These are phyloP conservation scores for Acanthosepion esculentum DNA, from an alignment of 2,888 invertebrate genomes.

Conservation along the genomic window DNA sequence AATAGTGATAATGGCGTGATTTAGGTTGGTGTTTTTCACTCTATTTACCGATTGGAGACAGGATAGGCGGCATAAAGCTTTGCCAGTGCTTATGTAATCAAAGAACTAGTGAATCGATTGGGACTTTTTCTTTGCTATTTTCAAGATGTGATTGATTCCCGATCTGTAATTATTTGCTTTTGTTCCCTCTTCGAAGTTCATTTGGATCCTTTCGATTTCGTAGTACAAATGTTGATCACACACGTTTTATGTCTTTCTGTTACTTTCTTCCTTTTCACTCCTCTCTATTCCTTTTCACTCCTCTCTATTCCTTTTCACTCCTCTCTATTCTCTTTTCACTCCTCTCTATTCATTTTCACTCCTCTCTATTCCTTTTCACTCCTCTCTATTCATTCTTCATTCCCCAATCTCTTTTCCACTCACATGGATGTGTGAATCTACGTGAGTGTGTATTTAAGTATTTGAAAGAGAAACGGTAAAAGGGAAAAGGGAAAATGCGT, in stretches of 20 bases:
- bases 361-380: too few species aligned
- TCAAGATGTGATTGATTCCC: background rate
- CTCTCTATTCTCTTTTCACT: background rate
- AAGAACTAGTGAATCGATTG: background rate
- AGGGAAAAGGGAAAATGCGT: too few species aligned
- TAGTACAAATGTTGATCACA: background rate
- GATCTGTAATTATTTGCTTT: constrained; percentile 14
- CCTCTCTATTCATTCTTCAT: too few species aligned
- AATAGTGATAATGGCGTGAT: background rate
- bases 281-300: background rate
- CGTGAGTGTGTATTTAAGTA: too few species aligned
- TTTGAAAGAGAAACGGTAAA: too few species aligned
- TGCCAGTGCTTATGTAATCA: background rate
- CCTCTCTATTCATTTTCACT: background rate
- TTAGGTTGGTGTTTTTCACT: background rate
- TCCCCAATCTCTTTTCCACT: too few species aligned
- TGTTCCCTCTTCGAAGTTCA: background rate
- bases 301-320: background rate
- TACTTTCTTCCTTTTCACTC: too few species aligned
- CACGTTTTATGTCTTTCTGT: too few species aligned
- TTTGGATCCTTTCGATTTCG: background rate
- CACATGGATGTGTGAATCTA: too few species aligned
- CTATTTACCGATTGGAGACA: background rate
- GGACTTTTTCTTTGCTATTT: background rate
- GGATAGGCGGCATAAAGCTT: background rate